Evolutionary conservation across 2,888 invertebrate species (phyloP), one percentile per base, ranked within the genome.

Genomic region (Tetranychus piercei): DNA sequence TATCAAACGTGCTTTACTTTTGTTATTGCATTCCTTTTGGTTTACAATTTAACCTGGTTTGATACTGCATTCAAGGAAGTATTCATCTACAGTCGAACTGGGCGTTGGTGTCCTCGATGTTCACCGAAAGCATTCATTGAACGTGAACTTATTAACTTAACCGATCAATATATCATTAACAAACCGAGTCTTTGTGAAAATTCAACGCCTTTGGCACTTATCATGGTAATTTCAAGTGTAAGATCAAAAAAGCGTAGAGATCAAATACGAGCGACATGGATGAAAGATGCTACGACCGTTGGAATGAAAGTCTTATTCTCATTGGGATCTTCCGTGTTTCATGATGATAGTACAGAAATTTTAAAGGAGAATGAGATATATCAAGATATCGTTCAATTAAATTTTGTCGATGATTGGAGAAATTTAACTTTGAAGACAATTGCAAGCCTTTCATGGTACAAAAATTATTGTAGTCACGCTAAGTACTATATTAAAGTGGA

Each of bases 181-280:
- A 69, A 69, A 69, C 69, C 69, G 5, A 1, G 23, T 69, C 11
- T 23, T n/a, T 69, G 69, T 69, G 22, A 20, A 20, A 20, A 23
- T 23, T 11, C 20, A 4, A 5, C 4, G 6, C 69, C 20, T 23
- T 23, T 69, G 11, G 69, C 69, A 22, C 23, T 69, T 11, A 23
- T 69, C 34, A 23, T 69, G 69, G 22, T 69, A 20, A 69, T 11
- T 22, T 69, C 69, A 11, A 23, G 22, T 69, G 4, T 23, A 11
- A 6, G 15, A 23, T 23, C 20, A 11, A 11, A 23, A 9, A 9
- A 20, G 6, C 69, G 69, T 0, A 7, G 69, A 20, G 34, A 69
- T 69, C 34, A 23, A 23, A 69, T 69, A 23, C n/a, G 69, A 69
- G 34, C 20, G 22, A 69, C 69, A 69, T 69, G 69, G 69, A 69